Percentiles rank a stretch among this genome's conserved stretches.
These are phyloP conservation scores for Oenanthe melanoleuca DNA, from an alignment of 2,113 vertebrate genomes.

Conservation along the genomic window DNA sequence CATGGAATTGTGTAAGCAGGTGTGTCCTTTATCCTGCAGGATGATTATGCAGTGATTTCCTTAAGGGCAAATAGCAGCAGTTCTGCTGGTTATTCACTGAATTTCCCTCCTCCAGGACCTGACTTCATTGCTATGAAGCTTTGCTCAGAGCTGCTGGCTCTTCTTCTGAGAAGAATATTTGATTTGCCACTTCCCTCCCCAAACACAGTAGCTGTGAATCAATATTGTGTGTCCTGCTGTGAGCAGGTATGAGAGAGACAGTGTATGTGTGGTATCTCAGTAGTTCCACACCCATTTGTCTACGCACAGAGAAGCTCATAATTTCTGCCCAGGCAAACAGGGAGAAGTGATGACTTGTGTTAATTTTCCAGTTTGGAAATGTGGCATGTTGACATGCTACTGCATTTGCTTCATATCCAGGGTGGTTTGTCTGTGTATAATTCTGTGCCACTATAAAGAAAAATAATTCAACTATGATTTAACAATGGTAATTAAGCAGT, in stretches of 20 bases:
- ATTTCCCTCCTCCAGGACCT: neutral
- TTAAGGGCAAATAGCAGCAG: neutral
- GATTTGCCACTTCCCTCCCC: neutral
- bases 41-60: neutral
- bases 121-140: neutral
- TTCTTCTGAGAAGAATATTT: neutral
- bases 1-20: neutral
- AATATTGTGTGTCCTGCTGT: neutral
- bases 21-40: neutral
- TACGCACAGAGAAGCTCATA: neutral
- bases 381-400: neutral
- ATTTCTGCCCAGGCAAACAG: neutral
- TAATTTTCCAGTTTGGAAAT: slow-evolving; percentile 45
- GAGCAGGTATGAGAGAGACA: neutral
- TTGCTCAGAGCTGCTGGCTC: neutral
- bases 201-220: rapidly evolving
- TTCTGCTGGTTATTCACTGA: neutral
- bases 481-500: neutral
- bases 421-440: neutral
- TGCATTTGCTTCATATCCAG: neutral
- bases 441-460: neutral
- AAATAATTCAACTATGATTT: neutral
- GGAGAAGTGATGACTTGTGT: slow-evolving; percentile 1
- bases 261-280: neutral
- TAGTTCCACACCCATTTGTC: neutral